Evolutionary conservation across 2,797 vertebrate species (phyloP).

Genomic region (Gastrophryne carolinensis): DNA sequence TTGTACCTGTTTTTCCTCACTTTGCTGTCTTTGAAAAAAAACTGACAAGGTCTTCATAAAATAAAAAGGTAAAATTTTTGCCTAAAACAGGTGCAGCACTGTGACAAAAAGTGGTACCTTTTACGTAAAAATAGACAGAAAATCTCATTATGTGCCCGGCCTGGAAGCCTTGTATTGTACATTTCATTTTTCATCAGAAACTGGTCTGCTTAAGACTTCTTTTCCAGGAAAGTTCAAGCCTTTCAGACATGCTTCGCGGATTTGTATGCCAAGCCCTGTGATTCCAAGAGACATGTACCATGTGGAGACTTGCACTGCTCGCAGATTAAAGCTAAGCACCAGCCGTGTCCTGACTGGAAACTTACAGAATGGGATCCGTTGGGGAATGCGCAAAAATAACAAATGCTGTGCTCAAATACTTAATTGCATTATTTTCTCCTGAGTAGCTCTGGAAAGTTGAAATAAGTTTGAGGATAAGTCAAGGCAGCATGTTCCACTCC

Average conservation of each 20-base stretch:
- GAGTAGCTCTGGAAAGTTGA: slow-evolving; percentile 3
- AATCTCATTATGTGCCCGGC: neutral
- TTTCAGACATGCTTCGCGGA: slow-evolving; percentile 8
- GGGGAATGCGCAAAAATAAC: slow-evolving; percentile 22
- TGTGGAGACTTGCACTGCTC: slow-evolving; percentile 38
- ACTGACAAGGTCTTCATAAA: too few relatives aligned
- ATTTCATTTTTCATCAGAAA: slow-evolving; percentile 6
- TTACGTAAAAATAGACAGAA: neutral
- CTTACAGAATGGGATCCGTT: slow-evolving; percentile 12
- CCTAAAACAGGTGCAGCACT: neutral
- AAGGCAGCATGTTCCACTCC: slow-evolving; percentile 51
- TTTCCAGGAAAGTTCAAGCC: slow-evolving; percentile 25
- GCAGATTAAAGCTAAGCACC: slow-evolving; percentile 26
- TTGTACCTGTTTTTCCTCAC: too few relatives aligned
- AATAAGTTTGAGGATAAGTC: neutral
- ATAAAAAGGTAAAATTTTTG: too few relatives aligned
- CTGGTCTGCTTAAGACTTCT: neutral
- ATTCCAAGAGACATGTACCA: slow-evolving; percentile 29
- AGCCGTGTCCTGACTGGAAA: slow-evolving; percentile 30
- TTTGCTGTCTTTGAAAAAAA: too few relatives aligned
- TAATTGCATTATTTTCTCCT: slow-evolving; percentile 5
- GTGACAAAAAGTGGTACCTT: neutral
- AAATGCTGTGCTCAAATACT: slow-evolving; percentile 15
- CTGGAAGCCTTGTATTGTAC: slow-evolving; percentile 15
- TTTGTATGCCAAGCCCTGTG: neutral